phyloP scores from a whole-genome alignment of 1,140 invertebrate species.

The Formica exsecta region DNA sequence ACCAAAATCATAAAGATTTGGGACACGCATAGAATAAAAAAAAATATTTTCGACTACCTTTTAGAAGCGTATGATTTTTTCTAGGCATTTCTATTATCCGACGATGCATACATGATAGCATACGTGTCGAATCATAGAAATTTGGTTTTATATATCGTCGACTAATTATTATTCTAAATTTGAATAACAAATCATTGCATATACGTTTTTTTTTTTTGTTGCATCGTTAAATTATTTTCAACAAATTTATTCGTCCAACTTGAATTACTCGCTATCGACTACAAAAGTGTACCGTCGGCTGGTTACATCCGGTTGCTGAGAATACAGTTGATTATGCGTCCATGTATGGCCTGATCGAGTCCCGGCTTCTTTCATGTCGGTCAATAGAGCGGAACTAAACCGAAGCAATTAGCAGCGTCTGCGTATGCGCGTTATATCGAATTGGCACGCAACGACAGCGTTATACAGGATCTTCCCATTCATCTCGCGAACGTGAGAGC shows the following conservation, averaged over 20 bases:
- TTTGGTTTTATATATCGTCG: too few relatives aligned
- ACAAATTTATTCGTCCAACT: neutral
- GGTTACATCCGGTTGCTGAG: conserved; percentile 39
- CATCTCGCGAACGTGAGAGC: conserved; percentile 14
- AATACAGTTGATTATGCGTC: conserved; percentile 32
- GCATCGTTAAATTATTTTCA: neutral
- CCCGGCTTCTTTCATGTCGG: conserved; percentile 45
- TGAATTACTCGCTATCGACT: conserved; percentile 27
- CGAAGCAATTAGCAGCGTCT: conserved; percentile 43
- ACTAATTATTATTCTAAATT: neutral
- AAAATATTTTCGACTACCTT: too few relatives aligned
- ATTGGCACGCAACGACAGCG: conserved; percentile 18
- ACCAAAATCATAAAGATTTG: too few relatives aligned
- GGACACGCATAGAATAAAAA: too few relatives aligned
- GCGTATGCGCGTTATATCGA: conserved; percentile 36
- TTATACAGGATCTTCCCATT: neutral
- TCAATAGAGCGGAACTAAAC: conserved; percentile 45
- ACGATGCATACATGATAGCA: too few relatives aligned
- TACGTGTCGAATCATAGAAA: too few relatives aligned
- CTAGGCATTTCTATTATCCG: neutral
- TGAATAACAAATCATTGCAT: neutral
- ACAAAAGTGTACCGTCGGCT: conserved; percentile 31
- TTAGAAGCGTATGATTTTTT: neutral
- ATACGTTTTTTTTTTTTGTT: neutral
- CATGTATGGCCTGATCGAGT: conserved; percentile 15